A percentile compares a stretch with the other conserved stretches of the same genome.
These are phyloP conservation scores for Passerculus sandwichensis DNA, from an alignment of 2,797 vertebrate species.

Conservation along the genomic window DNA sequence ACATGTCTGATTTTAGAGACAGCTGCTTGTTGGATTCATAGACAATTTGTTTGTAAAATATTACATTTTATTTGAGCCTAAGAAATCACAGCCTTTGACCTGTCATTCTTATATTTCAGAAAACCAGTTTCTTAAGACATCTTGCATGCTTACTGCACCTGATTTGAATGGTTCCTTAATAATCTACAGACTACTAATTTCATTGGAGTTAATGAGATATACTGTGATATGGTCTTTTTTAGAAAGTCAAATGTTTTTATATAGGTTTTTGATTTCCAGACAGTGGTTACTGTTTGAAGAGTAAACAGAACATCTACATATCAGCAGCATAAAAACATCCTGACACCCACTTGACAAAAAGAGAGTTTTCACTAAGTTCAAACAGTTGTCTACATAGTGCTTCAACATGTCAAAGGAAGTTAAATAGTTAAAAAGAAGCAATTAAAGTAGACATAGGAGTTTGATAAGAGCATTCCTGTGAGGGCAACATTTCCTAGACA, in stretches of 20 bases:
- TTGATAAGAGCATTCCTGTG: background rate
- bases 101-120: background rate
- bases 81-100: background rate
- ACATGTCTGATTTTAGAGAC: background rate
- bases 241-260: background rate
- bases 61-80: background rate
- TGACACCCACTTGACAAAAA: background rate
- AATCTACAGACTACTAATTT: background rate
- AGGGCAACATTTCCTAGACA: background rate
- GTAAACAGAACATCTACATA: background rate
- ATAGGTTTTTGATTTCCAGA: background rate
- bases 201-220: background rate
- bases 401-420: background rate
- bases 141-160: background rate
- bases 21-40: background rate
- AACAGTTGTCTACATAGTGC: background rate
- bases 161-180: background rate
- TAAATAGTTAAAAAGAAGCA: background rate
- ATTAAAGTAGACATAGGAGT: background rate
- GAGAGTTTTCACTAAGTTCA: accelerated
- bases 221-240: background rate
- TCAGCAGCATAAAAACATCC: background rate
- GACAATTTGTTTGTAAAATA: background rate
- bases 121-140: background rate
- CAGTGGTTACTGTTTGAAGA: background rate